Conservation (phyloP, 2,888 invertebrate species). For the Cerastis rubricosa region DNA sequence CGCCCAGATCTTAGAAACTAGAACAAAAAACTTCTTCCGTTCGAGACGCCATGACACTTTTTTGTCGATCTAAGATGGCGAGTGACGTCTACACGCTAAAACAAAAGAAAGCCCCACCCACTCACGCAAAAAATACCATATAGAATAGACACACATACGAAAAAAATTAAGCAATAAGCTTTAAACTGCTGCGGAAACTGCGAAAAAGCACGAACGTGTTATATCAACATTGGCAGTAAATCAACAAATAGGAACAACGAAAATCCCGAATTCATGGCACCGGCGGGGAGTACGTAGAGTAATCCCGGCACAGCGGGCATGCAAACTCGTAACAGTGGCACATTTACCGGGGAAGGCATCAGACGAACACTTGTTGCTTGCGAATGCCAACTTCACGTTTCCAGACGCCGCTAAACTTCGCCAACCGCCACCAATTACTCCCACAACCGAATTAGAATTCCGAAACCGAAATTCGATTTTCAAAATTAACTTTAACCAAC, state of each 20-base stretch:
- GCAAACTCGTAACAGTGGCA: conserved; percentile 88
- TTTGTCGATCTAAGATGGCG: conserved; percentile 90
- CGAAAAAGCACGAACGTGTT: conserved; percentile 67
- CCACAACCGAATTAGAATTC: conserved; percentile 73
- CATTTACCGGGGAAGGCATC: conserved; percentile 89
- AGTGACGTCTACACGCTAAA: conserved; percentile 83
- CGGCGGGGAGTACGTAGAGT: conserved; percentile 78
- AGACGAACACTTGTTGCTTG: conserved; percentile 88
- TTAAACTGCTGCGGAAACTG: conserved; percentile 67
- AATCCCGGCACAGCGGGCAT: conserved; percentile 86
- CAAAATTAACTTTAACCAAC: conserved; percentile 64
- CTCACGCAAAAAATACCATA: conserved; percentile 64
- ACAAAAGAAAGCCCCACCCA: conserved; percentile 90
- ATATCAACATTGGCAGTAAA: conserved; percentile 68
- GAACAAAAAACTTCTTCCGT: conserved; percentile 76
- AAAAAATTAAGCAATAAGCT: conserved; percentile 55
- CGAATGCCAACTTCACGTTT: conserved; percentile 80
- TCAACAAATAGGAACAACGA: conserved; percentile 76
- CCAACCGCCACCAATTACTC: conserved; percentile 78
- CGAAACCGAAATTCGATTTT: conserved; percentile 69
- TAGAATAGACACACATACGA: conserved; percentile 57
- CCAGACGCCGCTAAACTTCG: conserved; percentile 78
- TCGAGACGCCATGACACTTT: conserved; percentile 88
- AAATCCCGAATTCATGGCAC: conserved; percentile 79
- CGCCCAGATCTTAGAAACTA: conserved; percentile 65